These are phyloP conservation scores for Drosophila siamana DNA, from an alignment of 2,888 invertebrate species.

Conservation along the genomic window DNA sequence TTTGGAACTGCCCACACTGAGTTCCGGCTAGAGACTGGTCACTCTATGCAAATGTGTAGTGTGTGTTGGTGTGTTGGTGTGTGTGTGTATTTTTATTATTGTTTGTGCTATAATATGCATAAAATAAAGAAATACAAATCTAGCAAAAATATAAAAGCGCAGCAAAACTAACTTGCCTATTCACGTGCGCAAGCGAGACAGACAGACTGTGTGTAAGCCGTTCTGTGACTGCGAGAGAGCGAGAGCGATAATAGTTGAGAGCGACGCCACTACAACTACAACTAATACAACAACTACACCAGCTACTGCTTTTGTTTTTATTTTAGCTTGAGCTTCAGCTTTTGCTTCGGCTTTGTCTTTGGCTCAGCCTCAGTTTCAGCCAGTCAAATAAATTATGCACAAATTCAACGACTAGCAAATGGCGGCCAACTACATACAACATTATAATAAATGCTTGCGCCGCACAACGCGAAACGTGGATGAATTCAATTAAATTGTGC, in stretches of 20 bases:
- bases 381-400: constrained; percentile 75
- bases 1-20: constrained; percentile 65
- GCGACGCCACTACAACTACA: constrained; percentile 9
- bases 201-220: constrained; percentile 1
- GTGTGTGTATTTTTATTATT: constrained; percentile 55
- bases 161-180: constrained; percentile 28
- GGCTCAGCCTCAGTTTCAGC: constrained; percentile 57
- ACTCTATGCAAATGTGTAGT: constrained; percentile 24
- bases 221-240: constrained; percentile 8
- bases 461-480: neutral
- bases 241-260: neutral
- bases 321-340: constrained; percentile 44
- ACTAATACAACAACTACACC: neutral
- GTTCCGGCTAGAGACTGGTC: constrained; percentile 58
- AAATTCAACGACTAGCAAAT: constrained; percentile 72
- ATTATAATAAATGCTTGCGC: constrained; percentile 18
- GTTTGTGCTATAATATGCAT: constrained; percentile 71
- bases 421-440: constrained; percentile 50
- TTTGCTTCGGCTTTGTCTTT: constrained; percentile 19
- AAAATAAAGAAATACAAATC: constrained; percentile 63
- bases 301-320: neutral
- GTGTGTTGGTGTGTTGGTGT: too few relatives aligned
- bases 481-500: constrained; percentile 14
- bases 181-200: constrained; percentile 46
- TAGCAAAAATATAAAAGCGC: constrained; percentile 39